Evolutionary conservation across 35 echinoderm and acorn worm species (phyloP).

Genomic region (Eucidaris tribuloides): DNA sequence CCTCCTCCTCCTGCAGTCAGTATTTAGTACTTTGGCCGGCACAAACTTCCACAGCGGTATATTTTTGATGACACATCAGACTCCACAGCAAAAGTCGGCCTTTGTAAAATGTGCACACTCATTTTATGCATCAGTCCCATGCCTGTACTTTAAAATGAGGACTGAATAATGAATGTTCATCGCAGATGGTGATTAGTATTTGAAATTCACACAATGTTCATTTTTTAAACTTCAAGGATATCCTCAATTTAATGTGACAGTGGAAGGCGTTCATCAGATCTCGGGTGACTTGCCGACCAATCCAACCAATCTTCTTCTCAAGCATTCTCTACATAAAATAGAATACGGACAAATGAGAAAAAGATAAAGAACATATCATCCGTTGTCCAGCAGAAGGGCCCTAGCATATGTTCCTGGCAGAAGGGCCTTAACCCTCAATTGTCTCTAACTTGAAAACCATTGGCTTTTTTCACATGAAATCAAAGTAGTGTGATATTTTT

Average conservation of each 20-base stretch:
- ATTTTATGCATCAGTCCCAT: no score
- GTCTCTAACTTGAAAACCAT: neutral
- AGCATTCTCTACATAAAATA: slow-evolving; percentile 13
- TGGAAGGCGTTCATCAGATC: slow-evolving; percentile 42
- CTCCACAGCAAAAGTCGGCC: no score
- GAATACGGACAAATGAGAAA: neutral
- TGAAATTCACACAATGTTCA: no score
- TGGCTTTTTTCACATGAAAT: neutral
- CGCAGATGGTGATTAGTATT: no score
- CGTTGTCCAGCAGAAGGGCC: neutral
- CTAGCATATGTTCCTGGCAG: neutral
- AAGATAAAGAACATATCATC: neutral
- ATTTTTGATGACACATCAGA: no score
- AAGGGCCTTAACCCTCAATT: neutral
- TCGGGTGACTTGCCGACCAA: slow-evolving; percentile 26
- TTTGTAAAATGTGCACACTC: no score
- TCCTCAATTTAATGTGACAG: slow-evolving; percentile 3
- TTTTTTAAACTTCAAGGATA: slow-evolving; percentile 18
- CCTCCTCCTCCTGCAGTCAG: no score
- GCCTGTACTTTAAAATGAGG: no score
- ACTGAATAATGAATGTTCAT: no score
- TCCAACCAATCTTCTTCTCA: slow-evolving; percentile 27
- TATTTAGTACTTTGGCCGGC: no score
- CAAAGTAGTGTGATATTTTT: neutral
- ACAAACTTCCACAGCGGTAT: no score